Base-by-base conservation (phyloP, 2,797 vertebrate genomes). In the Pygocentrus nattereri region DNA sequence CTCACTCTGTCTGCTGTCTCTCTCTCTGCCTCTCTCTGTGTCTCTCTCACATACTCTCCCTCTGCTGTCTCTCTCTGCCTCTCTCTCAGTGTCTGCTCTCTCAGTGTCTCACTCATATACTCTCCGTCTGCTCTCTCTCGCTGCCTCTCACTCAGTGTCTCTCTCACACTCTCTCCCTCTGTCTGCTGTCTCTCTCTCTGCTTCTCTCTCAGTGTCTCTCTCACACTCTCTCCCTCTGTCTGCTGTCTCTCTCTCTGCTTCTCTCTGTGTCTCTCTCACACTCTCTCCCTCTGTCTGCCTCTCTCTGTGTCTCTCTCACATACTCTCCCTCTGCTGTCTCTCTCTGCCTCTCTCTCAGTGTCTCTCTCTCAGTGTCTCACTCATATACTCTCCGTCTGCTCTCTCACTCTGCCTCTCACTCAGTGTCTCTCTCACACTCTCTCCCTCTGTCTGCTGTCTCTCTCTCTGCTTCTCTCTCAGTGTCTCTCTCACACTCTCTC, bases 371-470 rank as follows among this genome's bases (percentile, higher is more conserved):
- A 41, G 1, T 5, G 4, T 41, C 4, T 10, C 41, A n/a, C n/a
- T n/a, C n/a, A n/a, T n/a, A n/a, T n/a, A n/a, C n/a, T 41, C 5
- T 38, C 34, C 79, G n/a, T 38, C 30, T 44, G 64, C 44, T 72
- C 23, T 13, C 23, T 47, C 23, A 25, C 56, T 73, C 27, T 72
- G 27, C 15, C 50, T 65, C 27, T 67, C 49, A 47, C 15, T 10
- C 44, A n/a, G n/a, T n/a, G n/a, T n/a, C n/a, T n/a, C n/a, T n/a
- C n/a, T n/a, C n/a, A 44, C 31, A 69, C 16, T 18, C n/a, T 56
- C 67, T 49, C 47, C n/a, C n/a, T 12, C 90, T 61, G 27, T 44
- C 18, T 25, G 44, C 62, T 79, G 31, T 52, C 49, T 58, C 64
- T 58, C 27, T 72, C 64, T 49, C 21, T 18, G n/a, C n/a, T 23